Conservation (phyloP, 2,113 vertebrate genomes). For the Martes martes region DNA sequence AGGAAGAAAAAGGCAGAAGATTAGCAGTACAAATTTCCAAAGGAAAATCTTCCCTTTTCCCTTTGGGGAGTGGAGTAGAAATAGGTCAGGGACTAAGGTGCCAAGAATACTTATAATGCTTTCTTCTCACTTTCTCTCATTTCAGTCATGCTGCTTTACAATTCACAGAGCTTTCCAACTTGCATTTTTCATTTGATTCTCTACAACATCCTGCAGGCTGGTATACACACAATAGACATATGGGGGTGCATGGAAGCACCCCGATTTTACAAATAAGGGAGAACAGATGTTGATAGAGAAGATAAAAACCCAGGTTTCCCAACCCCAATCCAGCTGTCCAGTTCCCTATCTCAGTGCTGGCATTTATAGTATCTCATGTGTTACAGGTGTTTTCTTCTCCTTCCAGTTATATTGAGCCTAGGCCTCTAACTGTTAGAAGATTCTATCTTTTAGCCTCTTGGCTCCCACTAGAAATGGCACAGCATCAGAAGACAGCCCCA, state of each 20-base stretch:
- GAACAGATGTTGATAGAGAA: not conserved
- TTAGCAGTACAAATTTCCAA: not conserved
- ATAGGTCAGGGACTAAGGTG: not conserved
- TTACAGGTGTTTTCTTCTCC: not conserved
- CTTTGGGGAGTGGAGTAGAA: not conserved
- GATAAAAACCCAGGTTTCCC: not conserved
- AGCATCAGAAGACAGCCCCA: not conserved
- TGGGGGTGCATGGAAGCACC: not conserved
- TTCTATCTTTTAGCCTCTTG: conserved; percentile 1
- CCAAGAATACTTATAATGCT: not conserved
- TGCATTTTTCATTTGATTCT: conserved; percentile 30
- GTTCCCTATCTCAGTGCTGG: not conserved
- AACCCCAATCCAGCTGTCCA: not conserved
- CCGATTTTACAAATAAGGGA: not conserved
- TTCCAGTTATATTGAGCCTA: not conserved
- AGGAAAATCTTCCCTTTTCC: not conserved
- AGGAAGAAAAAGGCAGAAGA: not conserved
- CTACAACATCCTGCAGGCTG: not conserved
- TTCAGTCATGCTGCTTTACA: not conserved
- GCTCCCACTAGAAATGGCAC: not conserved
- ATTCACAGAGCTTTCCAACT: not conserved
- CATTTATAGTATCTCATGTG: not conserved
- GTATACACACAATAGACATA: not conserved
- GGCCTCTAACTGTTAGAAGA: not conserved
- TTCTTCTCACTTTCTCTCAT: conserved; percentile 21